phyloP scores from a whole-genome alignment of 2,113 vertebrate species.

The Gymnocephalus cernua region DNA sequence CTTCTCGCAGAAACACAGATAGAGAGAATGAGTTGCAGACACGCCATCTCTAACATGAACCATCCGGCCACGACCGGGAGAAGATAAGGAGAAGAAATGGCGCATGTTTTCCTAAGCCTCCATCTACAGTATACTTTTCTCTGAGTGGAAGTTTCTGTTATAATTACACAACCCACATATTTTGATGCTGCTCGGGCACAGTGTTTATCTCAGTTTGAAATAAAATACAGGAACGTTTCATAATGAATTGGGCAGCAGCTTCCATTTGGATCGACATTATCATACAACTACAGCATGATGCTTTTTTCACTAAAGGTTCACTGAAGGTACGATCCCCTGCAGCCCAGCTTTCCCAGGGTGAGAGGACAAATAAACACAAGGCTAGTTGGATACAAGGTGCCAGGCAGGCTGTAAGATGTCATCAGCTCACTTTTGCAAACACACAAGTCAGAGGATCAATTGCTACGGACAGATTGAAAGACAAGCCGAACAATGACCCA shows the following conservation, averaged over 20 bases:
- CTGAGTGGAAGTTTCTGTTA: slow-evolving; percentile 39
- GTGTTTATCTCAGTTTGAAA: slow-evolving; percentile 23
- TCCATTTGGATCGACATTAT: slow-evolving; percentile 24
- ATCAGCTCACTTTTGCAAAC: slow-evolving; percentile 61
- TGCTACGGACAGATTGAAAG: slow-evolving; percentile 52
- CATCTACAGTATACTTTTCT: slow-evolving; percentile 47
- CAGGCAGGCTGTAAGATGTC: slow-evolving; percentile 69
- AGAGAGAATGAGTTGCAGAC: slow-evolving; percentile 76
- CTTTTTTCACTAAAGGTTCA: slow-evolving; percentile 19
- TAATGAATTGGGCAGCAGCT: slow-evolving; percentile 17
- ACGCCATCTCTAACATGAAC: slow-evolving; percentile 75
- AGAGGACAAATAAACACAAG: slow-evolving; percentile 78
- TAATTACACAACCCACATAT: slow-evolving; percentile 44
- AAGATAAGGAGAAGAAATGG: slow-evolving; percentile 64
- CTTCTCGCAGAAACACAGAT: slow-evolving; percentile 73
- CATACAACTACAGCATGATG: slow-evolving; percentile 4
- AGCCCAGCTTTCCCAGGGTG: slow-evolving; percentile 73
- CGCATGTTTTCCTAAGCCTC: slow-evolving; percentile 35
- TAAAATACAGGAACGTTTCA: slow-evolving; percentile 26
- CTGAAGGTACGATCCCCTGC: slow-evolving; percentile 10
- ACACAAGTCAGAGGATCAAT: slow-evolving; percentile 53
- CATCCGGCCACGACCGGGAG: slow-evolving; percentile 56
- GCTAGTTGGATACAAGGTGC: slow-evolving; percentile 55
- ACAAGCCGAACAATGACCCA: slow-evolving; percentile 67
- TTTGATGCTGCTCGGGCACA: slow-evolving; percentile 24